Base-by-base conservation (phyloP, 2,888 invertebrate species). In the Zhuqinia jingwanae region DNA sequence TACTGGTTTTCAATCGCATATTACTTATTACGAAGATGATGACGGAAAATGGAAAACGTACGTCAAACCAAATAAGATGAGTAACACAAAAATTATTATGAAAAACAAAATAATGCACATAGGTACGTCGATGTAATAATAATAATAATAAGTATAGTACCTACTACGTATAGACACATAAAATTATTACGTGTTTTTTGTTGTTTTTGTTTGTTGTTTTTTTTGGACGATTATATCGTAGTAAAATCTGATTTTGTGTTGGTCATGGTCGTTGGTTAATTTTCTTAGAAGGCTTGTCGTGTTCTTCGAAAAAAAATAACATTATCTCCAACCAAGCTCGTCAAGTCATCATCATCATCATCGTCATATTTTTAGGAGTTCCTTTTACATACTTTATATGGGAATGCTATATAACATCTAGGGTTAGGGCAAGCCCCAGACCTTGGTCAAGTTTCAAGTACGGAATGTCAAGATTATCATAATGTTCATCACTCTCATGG, bases 1-100 rank as follows among this genome's bases (percentile, higher is more conserved):
- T 79, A 36, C 79, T 50, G 30, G 68, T 79, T 79, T 68, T 68
- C 53, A 13, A 79, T 79, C 68, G 65, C 79, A 68, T 68, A 30
- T 79, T 79, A 68, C 70, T 6, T 25, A 60, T 6, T 25, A 60
- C 25, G 25, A 11, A 45, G 36, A 36, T 36, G 36, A 36, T 36
- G 36, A 36, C 36, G 36, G 8, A 36, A 36, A 36, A 36, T 36
- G 8, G 3, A 36, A 36, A 36, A 36, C 3, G 36, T 3, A 36
- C 8, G 36, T 36, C n/a, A n/a, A 36, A 36, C 36, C 36, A 36
- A 36, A 36, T 6, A 36, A 36, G 36, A 36, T 36, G 36, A 36
- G 36, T 36, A 36, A 8, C 3, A 36, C 36, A 36, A 36, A 36
- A 36, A 36, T 8, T 6, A 6, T 36, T 36, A 36, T n/a, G n/a